Base-by-base conservation (phyloP, 2,888 invertebrate genomes). In the Neoaliturus tenellus region DNA sequence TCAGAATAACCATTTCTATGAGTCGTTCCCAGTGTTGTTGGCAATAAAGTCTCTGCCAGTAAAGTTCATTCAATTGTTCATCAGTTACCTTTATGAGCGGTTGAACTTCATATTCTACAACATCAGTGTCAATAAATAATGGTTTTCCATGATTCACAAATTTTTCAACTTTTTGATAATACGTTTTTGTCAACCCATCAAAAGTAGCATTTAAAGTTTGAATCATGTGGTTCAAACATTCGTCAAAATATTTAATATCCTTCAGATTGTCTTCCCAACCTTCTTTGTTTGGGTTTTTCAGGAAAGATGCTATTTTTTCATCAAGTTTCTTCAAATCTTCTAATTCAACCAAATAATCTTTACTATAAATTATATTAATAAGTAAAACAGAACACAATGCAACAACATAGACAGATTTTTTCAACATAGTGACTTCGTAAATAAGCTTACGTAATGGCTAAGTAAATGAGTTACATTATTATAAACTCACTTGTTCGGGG, bases 91-190 rank as follows among this genome's bases (percentile, higher is more conserved):
- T 44, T 4, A 75, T 75, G 0, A 41, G n/a, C 6, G 75, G 75
- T 23, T 75, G 75, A 44, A 75, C 17, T 25, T 75, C 75, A 41
- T 44, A 75, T 28, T 75, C 75, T 14, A 75, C 75, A 41, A 75
- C 75, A 28, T 48, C 44, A n/a, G 75, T 75, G 28, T 75, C 75
- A 17, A 75, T 75, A 75, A 75, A 75, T 17, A 75, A 35, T 28
- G 75, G 75, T 28, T 75, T 75, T 75, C 75, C 75, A 25, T 44
- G 35, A 1, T 75, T 75, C 12, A 75, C 75, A 75, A 75, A 75
- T 23, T 25, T 75, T 17, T 75, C 75, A 25, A 17, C 75, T 48
- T 75, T 75, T 25, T 44, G 75, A 28, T 39, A 75, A 28, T 75
- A 75, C 12, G 41, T 25, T 17, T 48, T 75, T 8, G 75, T 75